Conservation (phyloP, 2,797 vertebrate genomes). For the Odontamblyopus lacepedii region DNA sequence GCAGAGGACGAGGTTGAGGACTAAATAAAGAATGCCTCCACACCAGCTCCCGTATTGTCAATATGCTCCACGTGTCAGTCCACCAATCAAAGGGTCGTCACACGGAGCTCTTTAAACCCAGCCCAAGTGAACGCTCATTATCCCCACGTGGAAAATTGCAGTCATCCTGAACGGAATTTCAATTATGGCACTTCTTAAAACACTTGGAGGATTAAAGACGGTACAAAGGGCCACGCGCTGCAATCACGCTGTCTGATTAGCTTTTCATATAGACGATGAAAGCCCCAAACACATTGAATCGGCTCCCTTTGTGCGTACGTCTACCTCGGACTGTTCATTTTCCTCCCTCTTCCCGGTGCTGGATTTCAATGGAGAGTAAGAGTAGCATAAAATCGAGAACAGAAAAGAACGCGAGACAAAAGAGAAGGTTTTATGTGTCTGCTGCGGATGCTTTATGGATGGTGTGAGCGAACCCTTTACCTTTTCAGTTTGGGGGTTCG, state of each 20-base stretch:
- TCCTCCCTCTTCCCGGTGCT: constrained; percentile 18
- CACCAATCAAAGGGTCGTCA: constrained; percentile 89
- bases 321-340: constrained; percentile 22
- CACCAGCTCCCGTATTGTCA: constrained; percentile 78
- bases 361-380: constrained; percentile 34
- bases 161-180: constrained; percentile 85
- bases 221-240: constrained; percentile 76
- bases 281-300: constrained; percentile 48
- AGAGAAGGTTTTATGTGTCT: neutral
- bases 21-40: constrained; percentile 82
- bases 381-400: constrained; percentile 9
- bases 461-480: neutral
- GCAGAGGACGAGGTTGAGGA: constrained; percentile 79
- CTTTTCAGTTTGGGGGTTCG: no score
- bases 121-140: constrained; percentile 88
- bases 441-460: neutral
- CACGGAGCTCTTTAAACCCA: constrained; percentile 83
- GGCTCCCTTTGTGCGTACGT: constrained; percentile 43
- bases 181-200: constrained; percentile 86
- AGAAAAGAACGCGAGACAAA: constrained; percentile 5
- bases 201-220: constrained; percentile 77
- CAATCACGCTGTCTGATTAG: constrained; percentile 78
- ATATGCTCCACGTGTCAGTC: constrained; percentile 79
- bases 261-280: constrained; percentile 72
- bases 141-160: constrained; percentile 83